These are phyloP conservation scores for Adelosebastes latens DNA, from an alignment of 2,797 vertebrate genomes.

Conservation along the genomic window DNA sequence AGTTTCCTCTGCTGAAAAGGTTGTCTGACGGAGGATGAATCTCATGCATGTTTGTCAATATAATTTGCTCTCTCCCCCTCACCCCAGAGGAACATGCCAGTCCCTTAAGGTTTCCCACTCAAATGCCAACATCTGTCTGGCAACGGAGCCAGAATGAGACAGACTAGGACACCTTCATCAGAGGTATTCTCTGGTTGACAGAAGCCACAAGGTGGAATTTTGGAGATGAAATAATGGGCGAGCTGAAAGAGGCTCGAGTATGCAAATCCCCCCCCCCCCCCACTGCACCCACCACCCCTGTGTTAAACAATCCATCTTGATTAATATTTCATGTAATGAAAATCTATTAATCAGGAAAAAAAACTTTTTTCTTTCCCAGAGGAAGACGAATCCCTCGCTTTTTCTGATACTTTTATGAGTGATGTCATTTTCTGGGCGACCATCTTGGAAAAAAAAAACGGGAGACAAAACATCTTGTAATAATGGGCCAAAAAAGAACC, in stretches of 20 bases:
- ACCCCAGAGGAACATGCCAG: conserved; percentile 64
- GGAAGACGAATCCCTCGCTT: conserved; percentile 21
- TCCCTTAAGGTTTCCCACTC: conserved; percentile 78
- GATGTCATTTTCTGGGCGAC: conserved; percentile 64
- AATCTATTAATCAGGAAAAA: conserved; percentile 68
- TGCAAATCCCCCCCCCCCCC: conserved; percentile 63
- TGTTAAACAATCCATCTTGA: conserved; percentile 69
- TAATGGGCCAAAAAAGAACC: conserved; percentile 39
- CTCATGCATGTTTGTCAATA: conserved; percentile 85
- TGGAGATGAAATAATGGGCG: conserved; percentile 73
- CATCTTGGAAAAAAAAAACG: conserved; percentile 42
- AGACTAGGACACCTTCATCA: conserved; percentile 76
- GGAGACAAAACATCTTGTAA: conserved; percentile 54
- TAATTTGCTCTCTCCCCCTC: conserved; percentile 75
- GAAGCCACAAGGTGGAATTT: conserved; percentile 79
- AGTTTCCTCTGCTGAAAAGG: conserved; percentile 78
- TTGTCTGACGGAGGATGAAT: conserved; percentile 78
- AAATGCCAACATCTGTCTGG: conserved; percentile 84
- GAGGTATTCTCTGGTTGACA: conserved; percentile 80
- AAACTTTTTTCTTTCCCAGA: conserved; percentile 38
- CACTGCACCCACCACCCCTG: conserved; percentile 12
- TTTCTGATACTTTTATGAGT: conserved; percentile 23
- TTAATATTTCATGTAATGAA: conserved; percentile 71
- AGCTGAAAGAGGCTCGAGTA: conserved; percentile 63
- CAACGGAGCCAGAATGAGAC: conserved; percentile 63